Evolutionary conservation across 2,888 invertebrate species (phyloP), one percentile per base, ranked within the genome.

Genomic region (Halictus ligatus): DNA sequence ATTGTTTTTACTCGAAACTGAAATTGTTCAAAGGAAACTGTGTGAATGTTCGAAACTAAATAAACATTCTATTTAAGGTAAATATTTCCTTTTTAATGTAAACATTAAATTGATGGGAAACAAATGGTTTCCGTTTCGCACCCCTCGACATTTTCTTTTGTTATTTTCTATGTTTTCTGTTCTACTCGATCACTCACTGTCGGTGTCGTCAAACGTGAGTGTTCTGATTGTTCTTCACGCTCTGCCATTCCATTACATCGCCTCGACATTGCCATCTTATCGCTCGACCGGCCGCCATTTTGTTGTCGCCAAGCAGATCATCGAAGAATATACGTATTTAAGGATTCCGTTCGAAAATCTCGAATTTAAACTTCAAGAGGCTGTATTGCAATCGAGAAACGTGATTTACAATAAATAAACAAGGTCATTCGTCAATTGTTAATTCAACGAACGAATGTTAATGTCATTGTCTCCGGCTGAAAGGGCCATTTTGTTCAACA

Each of bases 191-290:
- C 69, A 64, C 50, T 76, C 75, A 72, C 75, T 60, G 75, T 60
- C 80, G 35, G 82, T 69, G 67, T 82, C 79, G 54, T 69, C 35
- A 29, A 74, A 79, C 74, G 46, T 79, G 79, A 43, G 69, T 77
- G 58, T 76, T 76, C 77, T 77, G 80, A 82, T 80, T 71, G 80
- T 80, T 75, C 58, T 81, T 15, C 60, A 64, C 75, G 54, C 76
- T 64, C 35, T 64, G 64, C 76, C 83, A 35, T 35, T 81, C 35
- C 64, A 60, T 60, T 73, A 81, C 76, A 76, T 73, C 64, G 46
- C 75, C 54, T 64, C 35, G 50, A 50, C 50, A n/a, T 71, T n/a
- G 40, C 43, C 60, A 69, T n/a, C n/a, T n/a, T 13, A 21, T 60
- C 64, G 72, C 83, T 46, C 73, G 58, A 83, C 81, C 81, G 83